Percentiles rank a stretch among this genome's conserved stretches.
phyloP scores from a whole-genome alignment of 2,888 invertebrate genomes.

The Dicycla oo region DNA sequence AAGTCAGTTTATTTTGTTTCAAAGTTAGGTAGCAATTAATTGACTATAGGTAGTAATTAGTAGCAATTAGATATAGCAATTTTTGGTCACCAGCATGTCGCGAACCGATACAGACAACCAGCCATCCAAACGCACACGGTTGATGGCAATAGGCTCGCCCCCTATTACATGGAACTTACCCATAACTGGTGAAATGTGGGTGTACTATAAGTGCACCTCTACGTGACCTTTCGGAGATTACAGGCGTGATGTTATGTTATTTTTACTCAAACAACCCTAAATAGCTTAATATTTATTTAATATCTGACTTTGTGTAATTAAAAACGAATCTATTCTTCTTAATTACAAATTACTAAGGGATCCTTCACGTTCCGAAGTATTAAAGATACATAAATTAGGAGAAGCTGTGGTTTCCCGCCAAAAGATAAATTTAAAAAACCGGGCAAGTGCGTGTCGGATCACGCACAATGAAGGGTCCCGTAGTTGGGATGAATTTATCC shows the following conservation, averaged over 20 bases:
- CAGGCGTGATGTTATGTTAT: neutral
- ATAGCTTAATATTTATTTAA: constrained; percentile 39
- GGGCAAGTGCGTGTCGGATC: too few species aligned
- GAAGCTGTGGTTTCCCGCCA: constrained; percentile 25
- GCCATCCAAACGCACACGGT: too few species aligned
- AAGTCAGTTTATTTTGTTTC: too few species aligned
- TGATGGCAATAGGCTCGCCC: neutral
- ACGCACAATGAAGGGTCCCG: too few species aligned
- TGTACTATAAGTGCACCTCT: neutral
- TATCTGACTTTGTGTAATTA: constrained; percentile 38
- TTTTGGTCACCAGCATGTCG: too few species aligned
- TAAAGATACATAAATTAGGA: constrained; percentile 58
- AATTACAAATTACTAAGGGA: constrained; percentile 29
- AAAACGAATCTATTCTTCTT: constrained; percentile 34
- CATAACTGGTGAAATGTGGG: neutral
- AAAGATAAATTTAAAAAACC: constrained; percentile 43
- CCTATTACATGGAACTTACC: neutral
- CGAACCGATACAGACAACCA: too few species aligned
- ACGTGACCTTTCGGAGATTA: neutral
- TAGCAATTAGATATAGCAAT: too few species aligned
- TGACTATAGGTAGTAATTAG: too few species aligned
- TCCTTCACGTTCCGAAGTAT: constrained; percentile 35
- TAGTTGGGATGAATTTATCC: too few species aligned
- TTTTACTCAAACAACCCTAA: neutral
- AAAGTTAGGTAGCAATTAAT: too few species aligned